Conservation (phyloP, 2,888 invertebrate species). For the Chironomus tentans region DNA sequence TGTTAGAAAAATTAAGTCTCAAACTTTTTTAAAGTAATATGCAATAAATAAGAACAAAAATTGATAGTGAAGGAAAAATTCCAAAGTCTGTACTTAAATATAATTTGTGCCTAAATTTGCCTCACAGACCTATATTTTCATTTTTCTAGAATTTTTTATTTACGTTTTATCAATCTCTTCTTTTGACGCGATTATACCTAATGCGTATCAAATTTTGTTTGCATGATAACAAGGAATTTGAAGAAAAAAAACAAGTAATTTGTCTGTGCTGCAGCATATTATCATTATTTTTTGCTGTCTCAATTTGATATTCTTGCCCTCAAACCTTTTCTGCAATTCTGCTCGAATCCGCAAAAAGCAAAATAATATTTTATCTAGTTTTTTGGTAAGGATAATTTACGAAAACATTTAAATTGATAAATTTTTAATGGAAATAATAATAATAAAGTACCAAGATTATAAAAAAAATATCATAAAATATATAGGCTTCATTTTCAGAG, state of each 20-base stretch:
- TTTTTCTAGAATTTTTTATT: background rate
- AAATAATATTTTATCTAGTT: too few species aligned
- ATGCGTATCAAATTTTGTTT: slow-evolving; percentile 17
- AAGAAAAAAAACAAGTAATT: background rate
- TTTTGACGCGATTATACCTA: background rate
- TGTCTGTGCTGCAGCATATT: slow-evolving; percentile 2
- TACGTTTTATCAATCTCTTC: background rate
- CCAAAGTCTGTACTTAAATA: background rate
- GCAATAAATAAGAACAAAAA: background rate
- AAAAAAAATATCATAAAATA: too few species aligned
- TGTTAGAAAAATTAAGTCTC: background rate
- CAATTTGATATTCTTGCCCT: too few species aligned
- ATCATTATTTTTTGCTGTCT: background rate
- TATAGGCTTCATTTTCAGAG: too few species aligned
- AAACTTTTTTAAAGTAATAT: background rate
- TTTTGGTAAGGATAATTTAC: too few species aligned
- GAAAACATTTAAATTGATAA: too few species aligned
- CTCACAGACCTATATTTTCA: slow-evolving; percentile 16
- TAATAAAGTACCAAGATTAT: too few species aligned
- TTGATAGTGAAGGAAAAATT: background rate
- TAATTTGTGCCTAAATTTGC: background rate
- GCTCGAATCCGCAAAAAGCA: too few species aligned
- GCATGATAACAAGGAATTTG: background rate
- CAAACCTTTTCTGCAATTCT: too few species aligned
- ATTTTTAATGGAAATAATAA: too few species aligned